Evolutionary conservation across 35 echinoderm and acorn worm genomes (phyloP).

Genomic region (Antedon bifida): DNA sequence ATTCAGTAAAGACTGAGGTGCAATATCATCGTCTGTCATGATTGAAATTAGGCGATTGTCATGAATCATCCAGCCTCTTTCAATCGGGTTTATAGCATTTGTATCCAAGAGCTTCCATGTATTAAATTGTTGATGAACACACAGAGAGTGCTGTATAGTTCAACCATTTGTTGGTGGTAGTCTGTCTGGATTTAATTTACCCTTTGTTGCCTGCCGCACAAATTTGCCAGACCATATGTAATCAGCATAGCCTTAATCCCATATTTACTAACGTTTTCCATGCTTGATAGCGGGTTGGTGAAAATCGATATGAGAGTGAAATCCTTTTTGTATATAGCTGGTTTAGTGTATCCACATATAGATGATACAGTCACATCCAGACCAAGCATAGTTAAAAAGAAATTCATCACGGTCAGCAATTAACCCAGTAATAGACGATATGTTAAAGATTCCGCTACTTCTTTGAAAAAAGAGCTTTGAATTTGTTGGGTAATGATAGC

Average conservation of each 20-base stretch:
- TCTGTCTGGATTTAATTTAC: too few relatives aligned
- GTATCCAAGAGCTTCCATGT: slow-evolving; percentile 1
- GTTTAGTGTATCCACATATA: slow-evolving; percentile 45
- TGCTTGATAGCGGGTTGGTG: slow-evolving; percentile 23
- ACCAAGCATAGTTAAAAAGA: slow-evolving; percentile 56
- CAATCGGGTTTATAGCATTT: too few relatives aligned
- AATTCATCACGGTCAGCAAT: slow-evolving; percentile 37
- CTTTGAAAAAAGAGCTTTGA: too few relatives aligned
- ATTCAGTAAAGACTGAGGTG: too few relatives aligned
- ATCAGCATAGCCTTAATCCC: slow-evolving; percentile 5
- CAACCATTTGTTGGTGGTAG: neutral
- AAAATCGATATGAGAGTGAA: slow-evolving; percentile 43
- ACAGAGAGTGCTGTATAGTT: neutral
- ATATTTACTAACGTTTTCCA: slow-evolving; percentile 21
- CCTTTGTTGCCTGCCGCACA: slow-evolving; percentile 16
- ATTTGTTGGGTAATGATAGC: too few relatives aligned
- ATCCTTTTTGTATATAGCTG: slow-evolving; percentile 41
- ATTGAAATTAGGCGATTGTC: too few relatives aligned
- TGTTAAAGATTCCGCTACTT: too few relatives aligned
- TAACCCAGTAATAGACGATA: too few relatives aligned
- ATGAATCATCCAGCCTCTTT: too few relatives aligned
- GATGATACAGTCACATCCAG: slow-evolving; percentile 46
- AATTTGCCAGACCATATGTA: slow-evolving; percentile 31
- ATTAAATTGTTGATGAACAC: neutral
- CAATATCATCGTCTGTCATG: too few relatives aligned